Percentiles rank a stretch among this genome's conserved stretches.
Conservation (phyloP, 2,888 invertebrate species). For the Mythimna vitellina region DNA sequence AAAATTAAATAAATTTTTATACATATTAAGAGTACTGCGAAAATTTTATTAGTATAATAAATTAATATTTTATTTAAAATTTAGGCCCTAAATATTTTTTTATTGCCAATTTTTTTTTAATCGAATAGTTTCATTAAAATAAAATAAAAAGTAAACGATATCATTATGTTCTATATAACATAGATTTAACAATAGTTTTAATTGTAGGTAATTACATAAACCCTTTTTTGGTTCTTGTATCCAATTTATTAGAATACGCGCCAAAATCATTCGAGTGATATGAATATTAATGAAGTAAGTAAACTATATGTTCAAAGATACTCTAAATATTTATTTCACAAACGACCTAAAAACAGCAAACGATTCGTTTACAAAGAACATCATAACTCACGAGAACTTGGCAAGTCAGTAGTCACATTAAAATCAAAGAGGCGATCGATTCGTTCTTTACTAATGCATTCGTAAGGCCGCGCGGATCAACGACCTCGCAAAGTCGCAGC, state of each 20-base stretch:
- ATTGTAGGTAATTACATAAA: background rate
- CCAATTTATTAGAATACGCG: background rate
- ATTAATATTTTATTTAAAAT: background rate
- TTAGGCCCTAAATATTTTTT: too few species aligned
- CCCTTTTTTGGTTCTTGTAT: background rate
- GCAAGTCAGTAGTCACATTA: conserved; percentile 12
- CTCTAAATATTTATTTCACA: background rate
- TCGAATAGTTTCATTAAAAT: background rate
- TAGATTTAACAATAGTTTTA: background rate
- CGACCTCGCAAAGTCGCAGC: conserved; percentile 50
- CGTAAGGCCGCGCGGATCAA: conserved; percentile 58
- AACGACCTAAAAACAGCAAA: background rate
- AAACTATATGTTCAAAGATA: background rate
- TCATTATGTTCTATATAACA: background rate
- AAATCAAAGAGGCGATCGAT: conserved; percentile 50
- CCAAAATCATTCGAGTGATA: background rate
- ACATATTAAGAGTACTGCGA: background rate
- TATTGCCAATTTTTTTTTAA: background rate
- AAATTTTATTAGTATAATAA: background rate
- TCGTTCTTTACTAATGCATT: conserved; percentile 59
- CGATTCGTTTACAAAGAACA: background rate
- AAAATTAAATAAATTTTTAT: background rate
- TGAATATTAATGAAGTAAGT: too few species aligned
- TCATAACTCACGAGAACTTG: conserved; percentile 9
- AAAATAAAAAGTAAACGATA: background rate